Base-by-base conservation (phyloP, 1,140 invertebrate genomes). In the Chrysomallon squamiferum region DNA sequence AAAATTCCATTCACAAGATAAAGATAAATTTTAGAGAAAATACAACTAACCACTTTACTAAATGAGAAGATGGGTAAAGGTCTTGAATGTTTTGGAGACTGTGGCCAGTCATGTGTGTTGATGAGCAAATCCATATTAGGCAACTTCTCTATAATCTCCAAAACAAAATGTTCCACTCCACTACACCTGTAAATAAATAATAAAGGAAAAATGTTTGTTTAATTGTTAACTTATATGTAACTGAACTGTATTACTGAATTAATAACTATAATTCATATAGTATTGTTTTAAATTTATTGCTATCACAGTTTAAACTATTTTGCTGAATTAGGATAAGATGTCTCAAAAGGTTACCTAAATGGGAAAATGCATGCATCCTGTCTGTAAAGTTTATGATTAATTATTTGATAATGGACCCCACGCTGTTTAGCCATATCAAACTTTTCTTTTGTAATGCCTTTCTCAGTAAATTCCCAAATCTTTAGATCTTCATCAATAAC, bases 91-190 rank as follows among this genome's bases (percentile, higher is more conserved):
- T 86, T 88, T 66, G 89, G 88, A 4, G 93, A 88, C 87, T 97
- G 94, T 18, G 96, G 96, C 91, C 93, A 97, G 84, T 99, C 96
- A 66, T 93, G 88, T 0, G 92, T 93, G 82, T 98, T 98, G 1
- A 98, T 85, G 35, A 95, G 87, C 56, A 98, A 85, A 82, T 98
- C 95, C 87, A 93, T 91, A 81, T 98, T 89, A 3, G 93, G 90
- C 56, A 96, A 78, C 65, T 91, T 77, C 69, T 90, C 86, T 5
- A 90, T 86, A 13, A 95, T 79, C 68, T 86, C 78, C 27, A 87
- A 59, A 29, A 90, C 77, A 84, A 97, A 99, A 86, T 98, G 90
- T 84, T 99, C 95, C 33, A 98, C 89, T 47, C 96, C 96, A 74
- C 89, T 88, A 86, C 96, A 98, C 77, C 96, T 86, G 65, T 25